phyloP scores from a whole-genome alignment of 2,888 invertebrate genomes.

The Deilephila porcellus region DNA sequence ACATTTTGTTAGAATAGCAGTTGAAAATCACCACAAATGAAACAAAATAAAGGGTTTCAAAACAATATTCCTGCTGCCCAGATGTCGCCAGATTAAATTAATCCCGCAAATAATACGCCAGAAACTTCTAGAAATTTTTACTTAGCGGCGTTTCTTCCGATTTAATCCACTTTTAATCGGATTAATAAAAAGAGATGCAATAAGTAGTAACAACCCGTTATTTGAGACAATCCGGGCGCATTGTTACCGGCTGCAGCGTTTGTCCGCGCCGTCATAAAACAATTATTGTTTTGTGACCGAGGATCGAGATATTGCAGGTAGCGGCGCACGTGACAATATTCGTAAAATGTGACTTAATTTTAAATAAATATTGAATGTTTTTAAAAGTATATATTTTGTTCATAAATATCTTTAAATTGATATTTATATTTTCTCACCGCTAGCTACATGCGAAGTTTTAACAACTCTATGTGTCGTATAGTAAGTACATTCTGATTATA shows the following conservation, averaged over 20 bases:
- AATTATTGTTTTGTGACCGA: constrained; percentile 11
- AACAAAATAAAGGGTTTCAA: not conserved
- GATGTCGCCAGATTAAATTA: constrained; percentile 2
- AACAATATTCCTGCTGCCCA: not conserved
- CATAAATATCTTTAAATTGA: too few relatives aligned
- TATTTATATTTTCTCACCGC: too few relatives aligned
- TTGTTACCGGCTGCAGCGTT: constrained; percentile 26
- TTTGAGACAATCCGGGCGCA: constrained; percentile 31
- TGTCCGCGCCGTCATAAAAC: constrained; percentile 11
- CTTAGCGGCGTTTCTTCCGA: not conserved
- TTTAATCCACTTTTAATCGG: constrained; percentile 10
- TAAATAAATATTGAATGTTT: too few relatives aligned
- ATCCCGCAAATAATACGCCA: not conserved
- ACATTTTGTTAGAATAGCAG: too few relatives aligned
- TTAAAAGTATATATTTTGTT: too few relatives aligned
- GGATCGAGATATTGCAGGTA: not conserved
- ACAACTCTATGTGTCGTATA: too few relatives aligned
- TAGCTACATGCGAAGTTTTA: too few relatives aligned
- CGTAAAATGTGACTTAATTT: not conserved
- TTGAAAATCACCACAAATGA: not conserved
- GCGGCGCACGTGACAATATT: constrained; percentile 12
- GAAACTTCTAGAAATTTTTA: not conserved
- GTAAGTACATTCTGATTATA: too few relatives aligned
- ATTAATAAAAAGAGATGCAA: constrained; percentile 9
- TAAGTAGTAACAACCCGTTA: constrained; percentile 22